Conservation (phyloP, 1,140 invertebrate genomes). For the Neodiprion lecontei region DNA sequence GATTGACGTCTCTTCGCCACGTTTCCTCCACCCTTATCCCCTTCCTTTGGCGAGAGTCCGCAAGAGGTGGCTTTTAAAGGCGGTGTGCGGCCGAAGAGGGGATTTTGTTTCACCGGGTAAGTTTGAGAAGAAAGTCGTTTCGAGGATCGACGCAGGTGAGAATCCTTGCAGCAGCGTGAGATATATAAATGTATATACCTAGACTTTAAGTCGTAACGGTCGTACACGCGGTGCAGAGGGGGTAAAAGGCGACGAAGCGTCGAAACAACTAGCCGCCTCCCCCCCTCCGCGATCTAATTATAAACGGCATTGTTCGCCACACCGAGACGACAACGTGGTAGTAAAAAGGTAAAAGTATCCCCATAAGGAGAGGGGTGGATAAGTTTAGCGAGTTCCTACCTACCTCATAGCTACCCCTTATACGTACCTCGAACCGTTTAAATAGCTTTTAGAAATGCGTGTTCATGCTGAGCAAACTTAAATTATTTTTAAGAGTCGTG, state of each 20-base stretch:
- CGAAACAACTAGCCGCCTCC: conserved; percentile 2
- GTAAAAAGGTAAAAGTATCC: not conserved
- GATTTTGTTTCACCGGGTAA: no score
- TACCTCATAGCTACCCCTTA: no score
- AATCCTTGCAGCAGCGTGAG: no score
- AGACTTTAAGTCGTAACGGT: no score
- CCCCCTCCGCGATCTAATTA: not conserved
- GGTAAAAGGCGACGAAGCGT: not conserved
- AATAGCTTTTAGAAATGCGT: conserved; percentile 16
- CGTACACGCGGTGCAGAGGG: no score
- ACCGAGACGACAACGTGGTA: not conserved
- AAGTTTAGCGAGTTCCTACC: not conserved
- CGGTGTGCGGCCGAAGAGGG: no score
- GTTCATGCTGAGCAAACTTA: conserved; percentile 11
- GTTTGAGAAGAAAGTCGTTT: no score
- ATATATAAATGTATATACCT: no score
- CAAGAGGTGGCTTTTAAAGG: no score
- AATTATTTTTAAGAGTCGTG: conserved; percentile 16
- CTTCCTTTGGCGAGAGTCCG: no score
- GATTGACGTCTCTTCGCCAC: not conserved
- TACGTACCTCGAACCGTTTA: not conserved
- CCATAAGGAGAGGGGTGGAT: not conserved
- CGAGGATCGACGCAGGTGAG: no score
- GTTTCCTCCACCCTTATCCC: no score
- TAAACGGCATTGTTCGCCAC: not conserved